Evolutionary conservation across 2,797 vertebrate genomes (phyloP), one percentile per base, ranked within the genome.

Genomic region (Borostomias antarcticus): DNA sequence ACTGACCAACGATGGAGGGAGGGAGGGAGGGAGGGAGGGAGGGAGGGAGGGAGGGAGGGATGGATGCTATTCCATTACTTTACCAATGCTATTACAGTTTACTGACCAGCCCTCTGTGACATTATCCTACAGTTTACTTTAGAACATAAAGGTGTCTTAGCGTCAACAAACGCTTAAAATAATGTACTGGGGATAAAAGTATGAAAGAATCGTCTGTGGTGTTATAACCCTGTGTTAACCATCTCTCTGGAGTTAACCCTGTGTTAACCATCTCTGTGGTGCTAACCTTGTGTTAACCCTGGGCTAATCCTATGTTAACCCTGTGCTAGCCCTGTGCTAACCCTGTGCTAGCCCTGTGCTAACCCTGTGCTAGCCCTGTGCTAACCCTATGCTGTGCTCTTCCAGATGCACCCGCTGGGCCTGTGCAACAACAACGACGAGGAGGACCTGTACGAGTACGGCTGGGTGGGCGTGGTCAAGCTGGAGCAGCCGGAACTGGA

Each of bases 381-480:
- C 29, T 48, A 30, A 68, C 23, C 6, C 11, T 1, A 1, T 35
- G 66, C 7, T 25, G 0, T 77, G 58, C 62, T 74, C 37, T 85
- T 84, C 23, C 86, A 99, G 97, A 98, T 99, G 97, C 97, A 99
- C 88, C 97, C 97, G 7, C 82, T 98, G 68, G 96, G 96, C 82
- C 92, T 99, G 54, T 99, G 97, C 88, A 98, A 98, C 74, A 98
- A 94, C 84, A 98, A 98, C 3, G 97, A 99, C 4, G 97, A 99
- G 69, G 97, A 99, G 75, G 97, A 98, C 76, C 89, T 98, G 0
- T 97, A 98, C 9, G 97, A 99, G 68, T 99, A 98, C 0, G 96
- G 96, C 84, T 98, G 97, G 97, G 97, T 98, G 13, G 97, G 97
- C 21, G 97, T 99, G 86, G 97, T 99, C 83, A 99, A 99, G 83